These are phyloP conservation scores for Nudaria mundana DNA, from an alignment of 2,888 invertebrate species.

Conservation along the genomic window DNA sequence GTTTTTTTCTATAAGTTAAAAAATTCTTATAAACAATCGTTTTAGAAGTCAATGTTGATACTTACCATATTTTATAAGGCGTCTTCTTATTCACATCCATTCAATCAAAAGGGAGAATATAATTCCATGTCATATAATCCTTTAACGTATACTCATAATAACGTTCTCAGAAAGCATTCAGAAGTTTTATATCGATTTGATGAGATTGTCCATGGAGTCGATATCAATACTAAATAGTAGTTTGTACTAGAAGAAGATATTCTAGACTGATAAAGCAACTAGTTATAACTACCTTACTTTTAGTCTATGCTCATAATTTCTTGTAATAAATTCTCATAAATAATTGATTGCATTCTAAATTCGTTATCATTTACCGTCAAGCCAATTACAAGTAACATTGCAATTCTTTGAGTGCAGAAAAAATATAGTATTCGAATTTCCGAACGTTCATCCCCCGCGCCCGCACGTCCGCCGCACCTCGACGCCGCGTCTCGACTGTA, in stretches of 20 bases:
- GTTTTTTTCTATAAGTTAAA: too few relatives aligned
- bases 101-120: slow-evolving; percentile 54
- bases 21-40: slow-evolving; percentile 53
- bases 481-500: slow-evolving; percentile 79
- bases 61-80: slow-evolving; percentile 46
- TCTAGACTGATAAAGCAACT: slow-evolving; percentile 44
- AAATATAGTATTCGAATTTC: slow-evolving; percentile 79
- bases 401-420: slow-evolving; percentile 73
- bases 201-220: slow-evolving; percentile 44
- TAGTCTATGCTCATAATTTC: slow-evolving; percentile 40
- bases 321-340: slow-evolving; percentile 49
- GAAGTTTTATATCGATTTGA: slow-evolving; percentile 53
- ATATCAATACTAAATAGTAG: slow-evolving; percentile 38
- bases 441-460: slow-evolving; percentile 77
- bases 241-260: slow-evolving; percentile 40
- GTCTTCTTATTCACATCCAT: slow-evolving; percentile 50
- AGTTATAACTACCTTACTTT: slow-evolving; percentile 33
- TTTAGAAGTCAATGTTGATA: slow-evolving; percentile 63
- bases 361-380: slow-evolving; percentile 67
- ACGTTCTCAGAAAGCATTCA: slow-evolving; percentile 50
- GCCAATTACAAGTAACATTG: slow-evolving; percentile 77
- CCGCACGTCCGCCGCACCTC: slow-evolving; percentile 79
- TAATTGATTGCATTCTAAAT: slow-evolving; percentile 64
- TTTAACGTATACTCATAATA: slow-evolving; percentile 49
- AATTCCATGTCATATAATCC: slow-evolving; percentile 59